phyloP scores from a whole-genome alignment of 2,797 vertebrate species.

The Pipistrellus pygmaeus region DNA sequence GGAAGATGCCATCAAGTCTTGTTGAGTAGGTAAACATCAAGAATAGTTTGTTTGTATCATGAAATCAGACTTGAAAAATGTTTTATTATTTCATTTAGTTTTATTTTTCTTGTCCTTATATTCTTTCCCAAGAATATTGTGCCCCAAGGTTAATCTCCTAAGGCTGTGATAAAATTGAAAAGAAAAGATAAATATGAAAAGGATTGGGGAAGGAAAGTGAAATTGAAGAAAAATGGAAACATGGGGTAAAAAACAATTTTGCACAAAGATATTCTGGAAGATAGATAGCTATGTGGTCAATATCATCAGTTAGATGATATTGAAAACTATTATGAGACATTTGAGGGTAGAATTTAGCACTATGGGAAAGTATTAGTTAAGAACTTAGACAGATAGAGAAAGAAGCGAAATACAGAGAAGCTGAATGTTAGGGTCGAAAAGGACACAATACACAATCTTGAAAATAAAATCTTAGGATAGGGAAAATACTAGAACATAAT shows the following conservation, averaged over 20 bases:
- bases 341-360: not conserved
- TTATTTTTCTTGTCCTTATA: not conserved
- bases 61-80: not conserved
- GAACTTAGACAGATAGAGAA: not conserved
- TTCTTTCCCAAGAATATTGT: not conserved
- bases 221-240: not conserved
- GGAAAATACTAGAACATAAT: not conserved
- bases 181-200: not conserved
- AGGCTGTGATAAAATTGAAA: not conserved
- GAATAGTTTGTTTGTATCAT: not conserved
- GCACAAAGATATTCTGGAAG: not conserved
- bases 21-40: not conserved
- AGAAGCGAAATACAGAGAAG: not conserved
- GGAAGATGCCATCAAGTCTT: fast-evolving
- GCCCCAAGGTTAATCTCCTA: not conserved
- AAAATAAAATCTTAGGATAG: not conserved
- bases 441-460: not conserved
- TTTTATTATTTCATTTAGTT: not conserved
- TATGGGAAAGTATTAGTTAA: not conserved
- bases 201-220: not conserved
- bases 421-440: not conserved
- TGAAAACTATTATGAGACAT: not conserved
- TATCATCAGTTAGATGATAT: not conserved
- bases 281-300: not conserved
- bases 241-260: not conserved